Conservation (phyloP, 2,797 vertebrate species). For the Paguma larvata region DNA sequence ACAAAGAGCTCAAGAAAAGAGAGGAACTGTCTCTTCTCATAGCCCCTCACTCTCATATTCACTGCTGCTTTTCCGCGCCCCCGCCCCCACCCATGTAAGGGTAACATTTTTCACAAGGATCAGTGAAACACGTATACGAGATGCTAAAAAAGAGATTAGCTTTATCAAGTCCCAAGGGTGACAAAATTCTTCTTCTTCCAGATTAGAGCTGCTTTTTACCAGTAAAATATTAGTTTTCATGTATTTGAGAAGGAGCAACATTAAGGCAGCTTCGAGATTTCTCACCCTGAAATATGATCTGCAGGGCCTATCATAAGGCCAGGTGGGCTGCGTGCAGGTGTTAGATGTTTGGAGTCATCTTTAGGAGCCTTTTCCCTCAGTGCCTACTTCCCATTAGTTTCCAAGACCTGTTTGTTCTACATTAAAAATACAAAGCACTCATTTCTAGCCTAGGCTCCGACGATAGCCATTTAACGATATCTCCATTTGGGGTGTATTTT, state of each 20-base stretch:
- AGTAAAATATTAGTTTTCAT: constrained; percentile 7
- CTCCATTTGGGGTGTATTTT: not conserved
- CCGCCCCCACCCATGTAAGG: not conserved
- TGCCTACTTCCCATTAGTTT: not conserved
- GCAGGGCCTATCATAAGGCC: not conserved
- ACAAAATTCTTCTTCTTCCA: constrained; percentile 23
- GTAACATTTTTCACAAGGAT: not conserved
- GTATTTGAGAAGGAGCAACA: constrained; percentile 28
- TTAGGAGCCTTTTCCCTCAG: not conserved
- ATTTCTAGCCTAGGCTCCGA: not conserved
- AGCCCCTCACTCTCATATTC: not conserved
- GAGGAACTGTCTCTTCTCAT: not conserved
- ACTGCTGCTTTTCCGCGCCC: not conserved
- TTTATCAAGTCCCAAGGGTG: constrained; percentile 39
- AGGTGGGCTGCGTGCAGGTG: not conserved
- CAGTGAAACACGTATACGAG: constrained; percentile 17
- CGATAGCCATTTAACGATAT: not conserved
- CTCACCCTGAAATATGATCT: not conserved
- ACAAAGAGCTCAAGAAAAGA: not conserved
- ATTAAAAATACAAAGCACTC: not conserved
- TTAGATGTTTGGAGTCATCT: not conserved
- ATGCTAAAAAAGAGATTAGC: constrained; percentile 18
- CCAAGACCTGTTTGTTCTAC: not conserved
- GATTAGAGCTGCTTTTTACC: constrained; percentile 40
- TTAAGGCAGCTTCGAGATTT: not conserved